Evolutionary conservation across 2,797 vertebrate genomes (phyloP).

Genomic region (Malacoctenus gilli): DNA sequence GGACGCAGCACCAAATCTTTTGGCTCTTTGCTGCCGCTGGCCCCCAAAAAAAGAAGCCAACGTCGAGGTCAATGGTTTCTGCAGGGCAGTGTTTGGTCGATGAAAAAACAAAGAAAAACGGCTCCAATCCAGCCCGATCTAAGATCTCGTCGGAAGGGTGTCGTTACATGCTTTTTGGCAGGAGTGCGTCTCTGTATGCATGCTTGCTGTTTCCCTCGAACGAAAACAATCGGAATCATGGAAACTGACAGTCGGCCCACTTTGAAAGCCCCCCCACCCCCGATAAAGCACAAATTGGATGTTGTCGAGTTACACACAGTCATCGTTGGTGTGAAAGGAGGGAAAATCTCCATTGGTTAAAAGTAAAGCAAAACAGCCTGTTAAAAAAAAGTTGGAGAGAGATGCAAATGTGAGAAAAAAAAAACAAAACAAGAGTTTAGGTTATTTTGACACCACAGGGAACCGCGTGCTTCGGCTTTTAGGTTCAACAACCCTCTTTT

Average conservation of each 20-base stretch:
- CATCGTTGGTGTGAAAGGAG: no score
- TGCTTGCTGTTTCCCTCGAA: conserved; percentile 52
- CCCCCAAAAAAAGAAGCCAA: neutral
- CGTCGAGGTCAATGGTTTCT: conserved; percentile 21
- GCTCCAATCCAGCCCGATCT: neutral
- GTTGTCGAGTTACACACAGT: no score
- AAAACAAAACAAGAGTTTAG: no score
- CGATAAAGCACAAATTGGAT: no score
- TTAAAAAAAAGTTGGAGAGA: no score
- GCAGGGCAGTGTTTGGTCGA: conserved; percentile 41
- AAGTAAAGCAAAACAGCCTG: no score
- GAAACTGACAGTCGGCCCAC: conserved; percentile 1
- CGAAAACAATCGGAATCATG: neutral
- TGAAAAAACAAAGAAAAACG: neutral
- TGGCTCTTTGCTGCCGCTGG: neutral
- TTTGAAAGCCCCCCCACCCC: conserved; percentile 35
- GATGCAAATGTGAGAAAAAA: no score
- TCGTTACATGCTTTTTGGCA: neutral
- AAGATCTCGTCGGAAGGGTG: neutral
- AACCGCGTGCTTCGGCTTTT: no score
- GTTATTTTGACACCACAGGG: no score
- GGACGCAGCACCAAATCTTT: neutral
- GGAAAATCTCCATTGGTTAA: no score
- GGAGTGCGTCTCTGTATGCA: conserved; percentile 46
- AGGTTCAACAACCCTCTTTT: no score